A percentile compares a stretch with the other conserved stretches of the same genome.
Conservation (phyloP, 2,888 invertebrate species). For the Hylaea fasciaria region DNA sequence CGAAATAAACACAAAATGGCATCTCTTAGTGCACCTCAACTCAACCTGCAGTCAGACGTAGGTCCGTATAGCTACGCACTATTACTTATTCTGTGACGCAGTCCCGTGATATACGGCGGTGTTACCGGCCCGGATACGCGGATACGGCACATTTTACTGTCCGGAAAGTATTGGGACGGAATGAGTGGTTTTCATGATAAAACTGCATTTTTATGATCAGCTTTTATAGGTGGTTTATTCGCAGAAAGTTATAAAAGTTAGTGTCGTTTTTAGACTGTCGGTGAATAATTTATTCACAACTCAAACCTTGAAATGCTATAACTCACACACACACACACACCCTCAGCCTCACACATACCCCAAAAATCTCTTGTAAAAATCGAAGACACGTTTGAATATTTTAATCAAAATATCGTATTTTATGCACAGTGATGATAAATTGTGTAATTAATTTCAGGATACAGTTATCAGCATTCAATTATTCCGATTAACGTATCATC, state of each 20-base stretch:
- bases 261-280: not conserved
- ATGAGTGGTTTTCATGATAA: constrained; percentile 4
- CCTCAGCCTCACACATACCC: too few species aligned
- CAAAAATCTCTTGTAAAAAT: too few species aligned
- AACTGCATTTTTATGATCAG: constrained; percentile 8
- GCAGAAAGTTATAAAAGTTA: constrained; percentile 1
- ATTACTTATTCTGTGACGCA: not conserved
- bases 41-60: constrained; percentile 2
- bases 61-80: not conserved
- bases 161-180: constrained; percentile 4
- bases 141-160: constrained; percentile 9
- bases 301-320: too few species aligned
- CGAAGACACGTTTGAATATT: too few species aligned
- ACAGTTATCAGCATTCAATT: too few species aligned
- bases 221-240: constrained; percentile 2
- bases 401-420: too few species aligned
- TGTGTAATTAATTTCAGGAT: too few species aligned
- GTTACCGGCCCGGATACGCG: not conserved
- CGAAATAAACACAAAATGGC: not conserved
- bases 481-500: too few species aligned
- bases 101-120: constrained; percentile 10
- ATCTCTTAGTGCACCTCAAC: constrained; percentile 2
- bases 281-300: too few species aligned
- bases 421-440: too few species aligned
- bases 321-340: too few species aligned